Conservation (phyloP, 2,113 vertebrate genomes). For the Myiagra hebetior region DNA sequence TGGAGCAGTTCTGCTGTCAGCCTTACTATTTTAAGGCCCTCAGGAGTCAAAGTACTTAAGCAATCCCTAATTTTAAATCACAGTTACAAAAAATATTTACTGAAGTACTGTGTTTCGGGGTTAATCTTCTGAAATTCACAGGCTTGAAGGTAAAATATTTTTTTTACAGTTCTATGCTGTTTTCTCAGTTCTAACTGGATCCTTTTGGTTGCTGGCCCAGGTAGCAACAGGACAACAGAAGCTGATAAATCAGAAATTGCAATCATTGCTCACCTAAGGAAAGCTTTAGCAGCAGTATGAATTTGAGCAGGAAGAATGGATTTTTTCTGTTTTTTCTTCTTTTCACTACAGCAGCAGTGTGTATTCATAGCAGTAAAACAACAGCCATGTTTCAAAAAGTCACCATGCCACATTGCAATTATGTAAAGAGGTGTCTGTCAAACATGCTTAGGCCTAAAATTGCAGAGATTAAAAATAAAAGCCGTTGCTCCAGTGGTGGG, state of each 20-base stretch:
- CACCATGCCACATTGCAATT: background rate
- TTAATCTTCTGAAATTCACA: background rate
- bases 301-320: background rate
- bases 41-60: background rate
- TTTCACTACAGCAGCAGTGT: background rate
- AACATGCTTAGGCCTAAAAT: background rate
- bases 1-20: background rate
- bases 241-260: background rate
- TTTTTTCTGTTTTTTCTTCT: background rate
- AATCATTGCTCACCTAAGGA: background rate
- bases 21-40: background rate
- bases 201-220: background rate
- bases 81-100: conserved; percentile 4
- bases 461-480: background rate
- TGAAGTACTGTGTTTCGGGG: background rate
- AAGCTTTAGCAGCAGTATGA: background rate
- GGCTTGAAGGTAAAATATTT: background rate
- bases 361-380: background rate
- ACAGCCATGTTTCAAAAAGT: background rate
- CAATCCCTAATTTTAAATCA: background rate
- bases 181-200: background rate
- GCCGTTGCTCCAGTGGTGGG: background rate
- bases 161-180: background rate
- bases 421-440: background rate
- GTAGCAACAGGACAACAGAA: background rate